Percentiles rank a stretch among this genome's conserved stretches.
These are phyloP conservation scores for Nebria salina DNA, from an alignment of 2,888 invertebrate species.

Conservation along the genomic window DNA sequence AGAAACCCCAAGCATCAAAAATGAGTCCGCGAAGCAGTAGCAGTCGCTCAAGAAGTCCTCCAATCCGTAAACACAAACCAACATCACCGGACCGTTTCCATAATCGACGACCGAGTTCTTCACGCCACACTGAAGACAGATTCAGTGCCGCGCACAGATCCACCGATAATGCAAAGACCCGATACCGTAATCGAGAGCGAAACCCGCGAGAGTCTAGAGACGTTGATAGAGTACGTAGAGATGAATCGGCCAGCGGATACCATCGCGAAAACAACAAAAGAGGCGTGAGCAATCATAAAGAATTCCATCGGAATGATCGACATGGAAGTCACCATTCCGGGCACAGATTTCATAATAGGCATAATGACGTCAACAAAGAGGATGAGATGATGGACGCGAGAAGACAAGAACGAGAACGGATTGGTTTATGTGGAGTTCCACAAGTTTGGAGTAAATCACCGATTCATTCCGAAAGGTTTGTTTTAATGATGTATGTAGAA, in stretches of 20 bases:
- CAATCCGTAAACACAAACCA: constrained; percentile 15
- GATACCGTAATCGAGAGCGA: constrained; percentile 12
- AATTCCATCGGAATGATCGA: neutral
- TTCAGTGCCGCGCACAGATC: neutral
- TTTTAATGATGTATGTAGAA: constrained; percentile 48
- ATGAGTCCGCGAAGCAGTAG: constrained; percentile 30
- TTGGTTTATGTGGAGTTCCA: constrained; percentile 75
- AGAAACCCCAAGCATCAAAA: neutral
- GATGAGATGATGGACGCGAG: constrained; percentile 77
- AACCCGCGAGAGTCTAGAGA: constrained; percentile 23
- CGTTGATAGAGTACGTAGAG: neutral
- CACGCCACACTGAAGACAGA: constrained; percentile 7
- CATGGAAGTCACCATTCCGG: constrained; percentile 6
- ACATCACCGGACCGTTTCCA: neutral
- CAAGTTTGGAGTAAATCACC: constrained; percentile 83
- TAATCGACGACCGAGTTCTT: constrained; percentile 3
- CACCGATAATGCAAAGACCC: neutral
- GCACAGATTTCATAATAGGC: constrained; percentile 25
- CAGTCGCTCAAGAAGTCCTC: constrained; percentile 35
- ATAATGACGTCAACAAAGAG: constrained; percentile 57
- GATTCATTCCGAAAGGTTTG: constrained; percentile 70
- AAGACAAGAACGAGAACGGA: constrained; percentile 77
- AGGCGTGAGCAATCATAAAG: neutral
- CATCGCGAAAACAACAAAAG: neutral
- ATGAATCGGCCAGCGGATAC: constrained; percentile 6